Conservation (phyloP, 1,140 invertebrate genomes). For the Oreohelix idahoensis region DNA sequence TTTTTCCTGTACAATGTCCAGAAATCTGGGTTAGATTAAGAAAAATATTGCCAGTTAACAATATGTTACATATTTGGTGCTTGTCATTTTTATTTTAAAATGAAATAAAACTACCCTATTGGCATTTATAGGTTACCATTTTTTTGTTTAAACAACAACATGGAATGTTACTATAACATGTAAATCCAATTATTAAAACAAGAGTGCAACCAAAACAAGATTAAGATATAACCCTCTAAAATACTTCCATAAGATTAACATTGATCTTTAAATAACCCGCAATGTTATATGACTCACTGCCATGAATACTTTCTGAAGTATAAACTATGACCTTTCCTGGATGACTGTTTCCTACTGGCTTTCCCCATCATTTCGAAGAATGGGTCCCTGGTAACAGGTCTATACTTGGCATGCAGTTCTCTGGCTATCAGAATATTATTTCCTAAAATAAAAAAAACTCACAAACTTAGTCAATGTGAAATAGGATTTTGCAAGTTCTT, state of each 20-base stretch:
- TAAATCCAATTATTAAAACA: too few species aligned
- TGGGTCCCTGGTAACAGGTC: conserved; percentile 6
- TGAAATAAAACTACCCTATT: too few species aligned
- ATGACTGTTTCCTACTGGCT: background rate
- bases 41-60: too few species aligned
- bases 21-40: too few species aligned
- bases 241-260: background rate
- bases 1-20: too few species aligned
- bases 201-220: too few species aligned
- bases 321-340: background rate
- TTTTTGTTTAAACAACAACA: too few species aligned
- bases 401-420: conserved; percentile 10
- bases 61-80: too few species aligned
- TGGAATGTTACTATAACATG: too few species aligned
- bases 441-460: conserved; percentile 15
- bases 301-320: background rate
- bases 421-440: conserved; percentile 18
- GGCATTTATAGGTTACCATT: too few species aligned
- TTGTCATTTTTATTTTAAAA: too few species aligned
- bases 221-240: background rate
- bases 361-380: background rate
- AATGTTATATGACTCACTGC: background rate
- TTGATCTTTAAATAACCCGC: background rate
- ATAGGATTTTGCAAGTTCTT: too few species aligned
- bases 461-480: background rate